Evolutionary conservation across 2,113 vertebrate genomes (phyloP).

Genomic region (Eudorcas thomsonii): DNA sequence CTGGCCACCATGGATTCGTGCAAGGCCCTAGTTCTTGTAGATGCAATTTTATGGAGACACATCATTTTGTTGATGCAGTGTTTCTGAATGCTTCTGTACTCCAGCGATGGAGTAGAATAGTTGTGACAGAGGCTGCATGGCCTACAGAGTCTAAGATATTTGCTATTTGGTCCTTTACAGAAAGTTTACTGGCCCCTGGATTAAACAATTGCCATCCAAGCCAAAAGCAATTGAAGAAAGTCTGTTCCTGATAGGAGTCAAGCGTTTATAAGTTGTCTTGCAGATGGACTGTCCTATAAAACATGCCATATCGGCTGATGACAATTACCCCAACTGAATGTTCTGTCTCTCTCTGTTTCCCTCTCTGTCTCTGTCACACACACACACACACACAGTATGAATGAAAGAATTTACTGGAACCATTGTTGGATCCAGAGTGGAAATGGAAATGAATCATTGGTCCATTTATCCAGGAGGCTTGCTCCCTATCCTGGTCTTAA

Average conservation of each 20-base stretch:
- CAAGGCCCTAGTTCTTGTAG: background rate
- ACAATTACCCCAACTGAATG: background rate
- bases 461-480: background rate
- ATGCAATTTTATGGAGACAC: background rate
- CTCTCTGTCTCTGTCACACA: background rate
- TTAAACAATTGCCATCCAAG: background rate
- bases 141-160: background rate
- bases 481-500: background rate
- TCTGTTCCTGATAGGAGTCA: background rate
- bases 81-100: background rate
- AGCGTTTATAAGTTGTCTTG: background rate
- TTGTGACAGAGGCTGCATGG: background rate
- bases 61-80: no score
- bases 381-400: background rate
- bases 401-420: background rate
- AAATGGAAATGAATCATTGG: background rate
- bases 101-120: accelerated
- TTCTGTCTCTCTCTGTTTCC: background rate
- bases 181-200: background rate
- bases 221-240: background rate
- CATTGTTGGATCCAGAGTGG: background rate
- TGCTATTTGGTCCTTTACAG: background rate
- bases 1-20: accelerated
- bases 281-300: background rate
- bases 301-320: background rate